Evolutionary conservation across 2,113 vertebrate species (phyloP).

Genomic region (Misgurnus anguillicaudatus): DNA sequence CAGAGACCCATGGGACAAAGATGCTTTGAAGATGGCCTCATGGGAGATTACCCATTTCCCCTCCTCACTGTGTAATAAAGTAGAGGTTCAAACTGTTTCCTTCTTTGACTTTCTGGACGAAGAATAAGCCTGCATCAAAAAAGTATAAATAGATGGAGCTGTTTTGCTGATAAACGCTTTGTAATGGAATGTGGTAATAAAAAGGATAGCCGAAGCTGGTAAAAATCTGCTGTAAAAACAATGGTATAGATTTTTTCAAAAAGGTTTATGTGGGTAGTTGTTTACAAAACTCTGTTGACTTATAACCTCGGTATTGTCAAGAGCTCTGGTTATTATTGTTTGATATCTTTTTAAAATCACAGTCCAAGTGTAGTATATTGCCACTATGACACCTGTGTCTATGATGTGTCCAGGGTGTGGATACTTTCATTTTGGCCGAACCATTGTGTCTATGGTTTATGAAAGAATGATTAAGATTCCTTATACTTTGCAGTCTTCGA

Average conservation of each 20-base stretch:
- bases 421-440: neutral
- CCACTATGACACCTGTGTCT: neutral
- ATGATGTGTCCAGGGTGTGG: neutral
- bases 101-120: neutral
- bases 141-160: neutral
- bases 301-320: neutral
- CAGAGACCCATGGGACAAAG: slow-evolving; percentile 33
- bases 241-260: neutral
- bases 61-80: slow-evolving; percentile 17
- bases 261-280: neutral
- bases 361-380: slow-evolving; percentile 56
- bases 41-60: neutral
- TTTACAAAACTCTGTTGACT: neutral
- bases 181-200: too few species aligned
- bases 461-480: slow-evolving; percentile 6
- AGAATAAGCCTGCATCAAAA: slow-evolving; percentile 21
- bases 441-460: neutral
- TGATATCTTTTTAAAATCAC: slow-evolving; percentile 59
- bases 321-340: slow-evolving; percentile 61
- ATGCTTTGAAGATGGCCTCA: slow-evolving; percentile 39
- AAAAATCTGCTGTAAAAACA: neutral
- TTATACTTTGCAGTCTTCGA: neutral
- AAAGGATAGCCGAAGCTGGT: neutral
- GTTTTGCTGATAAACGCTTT: too few species aligned
- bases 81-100: slow-evolving; percentile 31